Evolutionary conservation across 1,140 invertebrate species (phyloP), one percentile per base, ranked within the genome.

Genomic region (Drosophila rufa): DNA sequence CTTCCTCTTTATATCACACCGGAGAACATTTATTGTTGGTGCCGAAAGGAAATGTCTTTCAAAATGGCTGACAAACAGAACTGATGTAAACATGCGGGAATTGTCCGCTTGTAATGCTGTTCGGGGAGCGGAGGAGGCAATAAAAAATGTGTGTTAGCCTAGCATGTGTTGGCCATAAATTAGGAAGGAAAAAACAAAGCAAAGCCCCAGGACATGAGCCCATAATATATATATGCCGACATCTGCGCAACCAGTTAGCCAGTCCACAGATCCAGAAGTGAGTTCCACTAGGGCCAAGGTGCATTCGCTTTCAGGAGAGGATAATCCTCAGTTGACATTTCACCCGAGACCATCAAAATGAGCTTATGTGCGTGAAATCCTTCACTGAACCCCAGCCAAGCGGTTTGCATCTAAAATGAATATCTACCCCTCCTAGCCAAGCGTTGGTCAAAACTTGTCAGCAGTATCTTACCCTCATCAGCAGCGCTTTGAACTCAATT

Each of bases 391-490:
- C 42, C 51, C 36, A 7, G 14, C 12, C 15, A 17, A 38, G 19
- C 30, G 3, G 43, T 67, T 76, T 75, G 53, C 57, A 70, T 77
- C 22, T 48, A 27, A 42, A 43, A 68, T 64, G 55, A 60, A 45
- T 45, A 61, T 64, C 17, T 55, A 6, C 15, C n/a, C 50, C 9
- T 17, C 17, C 30, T 19, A 53, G 30, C 14, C 46, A 22, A 15
- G 12, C 17, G 8, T 12, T 51, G 57, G 57, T 27, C 58, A 62
- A 40, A 38, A 55, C 48, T 46, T 89, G 80, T 84, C 73, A 67
- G 45, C 75, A 64, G 70, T 75, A 64, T 51, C 79, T 81, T 75
- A 89, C 77, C 84, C 78, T 75, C 62, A 84, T 89, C 84, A 89
- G 57, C 64, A 30, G 48, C 36, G 48, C 57, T 80, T 48, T 67